Evolutionary conservation across 2,797 vertebrate species (phyloP).

Genomic region (Sternarchorhynchus goeldii): DNA sequence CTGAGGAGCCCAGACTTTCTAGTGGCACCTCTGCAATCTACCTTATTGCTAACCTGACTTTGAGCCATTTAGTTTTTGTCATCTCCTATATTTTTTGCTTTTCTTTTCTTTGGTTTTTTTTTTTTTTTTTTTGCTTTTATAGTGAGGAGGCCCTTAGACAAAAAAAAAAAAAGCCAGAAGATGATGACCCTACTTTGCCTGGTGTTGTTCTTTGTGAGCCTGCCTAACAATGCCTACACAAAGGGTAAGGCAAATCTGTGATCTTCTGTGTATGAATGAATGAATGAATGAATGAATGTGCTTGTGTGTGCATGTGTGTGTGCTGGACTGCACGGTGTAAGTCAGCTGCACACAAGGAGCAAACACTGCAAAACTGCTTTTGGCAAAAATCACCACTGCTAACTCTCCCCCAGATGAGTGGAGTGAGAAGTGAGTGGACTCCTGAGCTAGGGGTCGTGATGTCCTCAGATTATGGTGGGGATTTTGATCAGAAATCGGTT

Average conservation of each 20-base stretch:
- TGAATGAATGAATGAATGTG: constrained; percentile 22
- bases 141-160: constrained; percentile 73
- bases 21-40: constrained; percentile 71
- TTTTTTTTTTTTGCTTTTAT: constrained; percentile 60
- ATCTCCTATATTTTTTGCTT: constrained; percentile 35
- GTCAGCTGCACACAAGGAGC: background rate
- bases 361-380: constrained; percentile 19
- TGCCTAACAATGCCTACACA: constrained; percentile 78
- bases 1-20: constrained; percentile 74
- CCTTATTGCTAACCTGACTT: constrained; percentile 32
- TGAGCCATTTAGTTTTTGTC: constrained; percentile 23
- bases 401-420: background rate
- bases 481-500: background rate
- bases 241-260: constrained; percentile 36
- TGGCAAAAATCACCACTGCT: background rate
- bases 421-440: background rate
- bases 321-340: constrained; percentile 2
- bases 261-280: constrained; percentile 33
- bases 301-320: constrained; percentile 1
- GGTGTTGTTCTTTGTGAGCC: constrained; percentile 83
- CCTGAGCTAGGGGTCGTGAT: background rate
- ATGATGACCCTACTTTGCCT: constrained; percentile 87
- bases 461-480: background rate
- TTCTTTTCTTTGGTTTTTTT: constrained; percentile 25
- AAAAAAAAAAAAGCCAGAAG: constrained; percentile 66